Percentiles rank a stretch among this genome's conserved stretches.
phyloP scores from a whole-genome alignment of 1,140 invertebrate genomes.

The Papilio polytes region DNA sequence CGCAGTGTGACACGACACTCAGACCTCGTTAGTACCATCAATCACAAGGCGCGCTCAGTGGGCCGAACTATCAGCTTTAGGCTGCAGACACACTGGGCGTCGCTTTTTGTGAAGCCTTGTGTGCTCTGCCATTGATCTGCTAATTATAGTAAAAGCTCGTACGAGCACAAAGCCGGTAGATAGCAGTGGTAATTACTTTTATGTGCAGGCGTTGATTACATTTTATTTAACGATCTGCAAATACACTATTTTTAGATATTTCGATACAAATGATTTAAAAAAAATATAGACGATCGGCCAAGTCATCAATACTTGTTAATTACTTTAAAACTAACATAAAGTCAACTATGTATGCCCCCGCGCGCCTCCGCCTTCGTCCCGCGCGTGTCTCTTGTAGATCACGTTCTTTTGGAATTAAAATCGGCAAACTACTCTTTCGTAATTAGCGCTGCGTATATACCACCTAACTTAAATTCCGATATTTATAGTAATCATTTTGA shows the following conservation, averaged over 20 bases:
- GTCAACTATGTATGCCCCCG: no score
- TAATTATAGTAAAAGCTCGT: not conserved
- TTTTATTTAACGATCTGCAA: not conserved
- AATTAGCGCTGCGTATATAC: not conserved
- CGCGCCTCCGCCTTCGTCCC: not conserved
- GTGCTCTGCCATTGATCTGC: constrained; percentile 2
- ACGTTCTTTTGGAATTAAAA: not conserved
- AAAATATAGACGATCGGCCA: no score
- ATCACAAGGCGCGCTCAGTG: not conserved
- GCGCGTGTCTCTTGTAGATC: not conserved
- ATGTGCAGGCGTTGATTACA: not conserved
- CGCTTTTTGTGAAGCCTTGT: constrained; percentile 10
- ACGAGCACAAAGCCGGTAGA: not conserved
- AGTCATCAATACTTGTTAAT: no score
- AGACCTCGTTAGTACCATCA: not conserved
- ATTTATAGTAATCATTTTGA: not conserved
- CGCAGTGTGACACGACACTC: not conserved
- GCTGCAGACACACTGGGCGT: constrained; percentile 14
- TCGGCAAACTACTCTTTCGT: not conserved
- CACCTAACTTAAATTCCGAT: not conserved
- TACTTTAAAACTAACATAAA: no score
- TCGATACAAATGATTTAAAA: no score
- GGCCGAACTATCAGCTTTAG: not conserved
- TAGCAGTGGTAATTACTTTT: not conserved
- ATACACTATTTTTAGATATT: no score